A percentile compares a stretch with the other conserved stretches of the same genome.
These are phyloP conservation scores for Heliconius congener DNA, from an alignment of 1,140 invertebrate genomes.

Conservation along the genomic window DNA sequence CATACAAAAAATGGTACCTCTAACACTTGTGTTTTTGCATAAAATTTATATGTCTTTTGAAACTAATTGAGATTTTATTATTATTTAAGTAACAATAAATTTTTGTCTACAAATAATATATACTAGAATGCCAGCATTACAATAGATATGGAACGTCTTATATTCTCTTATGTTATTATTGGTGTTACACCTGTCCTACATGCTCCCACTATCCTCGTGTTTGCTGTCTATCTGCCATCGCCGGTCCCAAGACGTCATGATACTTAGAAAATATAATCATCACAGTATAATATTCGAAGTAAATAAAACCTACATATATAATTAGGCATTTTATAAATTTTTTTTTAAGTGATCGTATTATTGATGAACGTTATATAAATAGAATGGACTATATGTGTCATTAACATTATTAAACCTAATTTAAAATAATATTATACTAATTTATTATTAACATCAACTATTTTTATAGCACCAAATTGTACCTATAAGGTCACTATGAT, in stretches of 20 bases:
- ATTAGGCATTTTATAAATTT: background rate
- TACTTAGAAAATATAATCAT: background rate
- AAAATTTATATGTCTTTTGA: constrained; percentile 19
- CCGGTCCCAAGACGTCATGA: constrained; percentile 45
- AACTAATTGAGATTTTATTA: constrained; percentile 25
- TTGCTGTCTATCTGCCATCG: constrained; percentile 53
- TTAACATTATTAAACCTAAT: background rate
- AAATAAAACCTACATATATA: background rate
- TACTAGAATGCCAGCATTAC: constrained; percentile 28
- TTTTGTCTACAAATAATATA: constrained; percentile 29
- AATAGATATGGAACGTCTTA: background rate
- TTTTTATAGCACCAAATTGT: background rate
- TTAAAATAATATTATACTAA: background rate
- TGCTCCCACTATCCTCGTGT: constrained; percentile 30
- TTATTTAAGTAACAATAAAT: constrained; percentile 39
- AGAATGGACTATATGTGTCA: background rate
- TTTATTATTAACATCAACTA: background rate
- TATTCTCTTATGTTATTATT: constrained; percentile 43
- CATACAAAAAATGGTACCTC: constrained; percentile 64
- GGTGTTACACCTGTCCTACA: constrained; percentile 46
- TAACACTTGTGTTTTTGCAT: constrained; percentile 51
- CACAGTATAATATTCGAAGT: background rate
- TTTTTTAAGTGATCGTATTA: no score
- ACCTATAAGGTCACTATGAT: background rate
- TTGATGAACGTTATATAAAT: no score